Base-by-base conservation (phyloP, 2,888 invertebrate species). In the Luffia ferchaultella region DNA sequence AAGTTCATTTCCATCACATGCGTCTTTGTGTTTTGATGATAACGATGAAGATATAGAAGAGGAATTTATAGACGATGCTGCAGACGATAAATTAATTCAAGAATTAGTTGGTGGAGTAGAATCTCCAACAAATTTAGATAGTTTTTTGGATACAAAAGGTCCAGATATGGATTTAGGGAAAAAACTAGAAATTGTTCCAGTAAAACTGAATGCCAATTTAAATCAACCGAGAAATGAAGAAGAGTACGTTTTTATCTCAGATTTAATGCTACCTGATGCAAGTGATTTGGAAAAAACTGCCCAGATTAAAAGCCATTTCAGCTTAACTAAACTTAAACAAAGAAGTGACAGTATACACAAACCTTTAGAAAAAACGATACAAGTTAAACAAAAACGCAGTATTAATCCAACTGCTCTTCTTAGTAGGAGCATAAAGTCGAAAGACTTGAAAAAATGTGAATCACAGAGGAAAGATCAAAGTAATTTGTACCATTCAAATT, bases 401-500 rank as follows among this genome's bases (percentile, higher is more conserved):
- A 67, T 67, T 2, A 75, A 72, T 55, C 66, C 77, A 3, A 57
- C 63, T 44, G 65, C 68, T 1, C 65, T 80, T 58, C 62, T 78
- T 43, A 70, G 60, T 50, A 73, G 69, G 59, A 62, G 62, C 52
- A 57, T 62, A n/a, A 78, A 68, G 55, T 19, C 19, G 9, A 63
- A 46, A 49, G 46, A 52, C 19, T 30, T 18, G 45, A 73, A 63
- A 58, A 64, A 57, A 54, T n/a, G n/a, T n/a, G 59, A 54, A 52
- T 64, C 60, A 61, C 61, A 63, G 54, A 68, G 56, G 56, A 63
- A 48, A 52, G 72, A 67, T 58, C 59, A 54, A 61, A 70, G 68
- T 52, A 72, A 70, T 57, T 64, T 76, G 57, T 82, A 84, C 62
- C 77, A 85, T 69, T 86, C 87, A 9, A 86, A 84, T 64, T 87